Evolutionary conservation across 2,797 vertebrate species (phyloP), one percentile per base, ranked within the genome.

Genomic region (Heteromormyrus szaboi): DNA sequence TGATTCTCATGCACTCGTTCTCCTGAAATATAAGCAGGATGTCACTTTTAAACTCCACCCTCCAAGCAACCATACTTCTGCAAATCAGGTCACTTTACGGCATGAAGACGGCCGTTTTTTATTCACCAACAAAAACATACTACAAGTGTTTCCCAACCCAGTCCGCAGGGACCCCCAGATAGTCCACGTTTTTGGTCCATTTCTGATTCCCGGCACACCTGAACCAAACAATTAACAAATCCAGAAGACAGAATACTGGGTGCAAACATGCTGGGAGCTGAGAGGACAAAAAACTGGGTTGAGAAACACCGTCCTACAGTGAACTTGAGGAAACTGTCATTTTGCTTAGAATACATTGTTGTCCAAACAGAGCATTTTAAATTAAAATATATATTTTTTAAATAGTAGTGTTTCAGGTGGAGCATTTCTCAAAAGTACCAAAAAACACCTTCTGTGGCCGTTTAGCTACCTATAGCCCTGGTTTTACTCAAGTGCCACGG

Each of bases 1-100:
- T 99, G 93, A 99, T 99, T 93, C 99, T 95, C 99, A 99, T 99
- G 92, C 99, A 99, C 93, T 99, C 99, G 0, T 99, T 99, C 94
- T 99, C 98, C 99, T 99, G 92, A 6, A 9, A 91, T 93, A 85
- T 1, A 90, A 81, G 88, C 3, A 48, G 79, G 3, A 81, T 62
- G 51, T 90, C 89, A 25, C 29, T 85, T 51, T 85, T 33, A 11
- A 19, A 33, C 48, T 33, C 37, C 17, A 44, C 76, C 76, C n/a
- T 48, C 41, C 19, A 83, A 46, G 17, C 17, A n/a, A 79, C 2
- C 12, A 14, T 6, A 41, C 37, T 33, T 14, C 25, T 5, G 11
- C 76, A 83, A n/a, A n/a, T 83, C 14, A 83, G 76, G 37, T 22
- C 3, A 48, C 76, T 48, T 84, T 48, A 22, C 3, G n/a, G 19